phyloP scores from a whole-genome alignment of 1,140 invertebrate genomes.

The Dreissena polymorpha region DNA sequence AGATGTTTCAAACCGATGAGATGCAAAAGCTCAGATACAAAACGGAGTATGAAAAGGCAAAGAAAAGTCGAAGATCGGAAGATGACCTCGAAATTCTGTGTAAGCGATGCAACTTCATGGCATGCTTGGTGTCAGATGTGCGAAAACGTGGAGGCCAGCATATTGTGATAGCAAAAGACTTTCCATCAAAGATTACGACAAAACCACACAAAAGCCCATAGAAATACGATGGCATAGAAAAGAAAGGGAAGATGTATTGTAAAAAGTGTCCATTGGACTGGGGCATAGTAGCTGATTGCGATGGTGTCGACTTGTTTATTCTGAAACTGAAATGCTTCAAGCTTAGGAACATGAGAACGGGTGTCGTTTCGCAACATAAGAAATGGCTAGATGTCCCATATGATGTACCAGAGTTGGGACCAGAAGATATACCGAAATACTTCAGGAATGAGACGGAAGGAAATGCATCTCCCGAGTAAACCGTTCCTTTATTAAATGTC shows the following conservation, averaged over 20 bases:
- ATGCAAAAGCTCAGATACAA: constrained; percentile 18
- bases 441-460: neutral
- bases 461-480: too few relatives aligned
- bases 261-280: constrained; percentile 46
- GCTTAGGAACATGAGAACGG: neutral
- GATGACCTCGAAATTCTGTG: constrained; percentile 31
- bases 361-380: neutral
- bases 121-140: constrained; percentile 4
- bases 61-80: constrained; percentile 13
- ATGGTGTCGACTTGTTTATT: constrained; percentile 5
- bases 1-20: constrained; percentile 14
- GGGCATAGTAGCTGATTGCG: constrained; percentile 13
- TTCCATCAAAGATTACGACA: constrained; percentile 15
- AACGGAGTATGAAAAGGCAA: neutral
- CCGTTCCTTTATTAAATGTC: too few relatives aligned
- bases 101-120: constrained; percentile 6
- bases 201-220: constrained; percentile 28
- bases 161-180: constrained; percentile 33
- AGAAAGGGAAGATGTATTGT: constrained; percentile 48
- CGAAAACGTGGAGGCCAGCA: neutral
- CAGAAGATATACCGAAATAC: constrained; percentile 16
- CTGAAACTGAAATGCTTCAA: constrained; percentile 33
- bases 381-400: constrained; percentile 41
- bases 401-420: constrained; percentile 3
- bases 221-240: constrained; percentile 25